These are phyloP conservation scores for Stenchaetothrips biformis DNA, from an alignment of 2,888 invertebrate species.

Conservation along the genomic window DNA sequence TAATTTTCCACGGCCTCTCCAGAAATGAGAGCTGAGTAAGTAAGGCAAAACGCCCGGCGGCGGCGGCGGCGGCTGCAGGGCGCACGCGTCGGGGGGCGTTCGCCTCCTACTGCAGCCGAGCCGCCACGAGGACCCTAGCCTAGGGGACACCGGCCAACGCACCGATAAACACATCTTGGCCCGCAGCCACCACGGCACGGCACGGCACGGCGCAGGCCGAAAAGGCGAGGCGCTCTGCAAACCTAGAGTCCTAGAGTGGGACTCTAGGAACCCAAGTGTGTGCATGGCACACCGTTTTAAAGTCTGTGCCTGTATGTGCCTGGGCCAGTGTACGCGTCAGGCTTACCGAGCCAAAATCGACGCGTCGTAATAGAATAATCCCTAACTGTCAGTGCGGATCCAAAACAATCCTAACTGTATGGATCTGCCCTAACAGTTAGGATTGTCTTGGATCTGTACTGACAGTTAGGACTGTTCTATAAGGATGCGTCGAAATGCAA, in stretches of 20 bases:
- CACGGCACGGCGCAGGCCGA: not conserved
- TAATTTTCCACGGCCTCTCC: not conserved
- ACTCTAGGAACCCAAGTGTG: too few species aligned
- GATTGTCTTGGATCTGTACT: too few species aligned
- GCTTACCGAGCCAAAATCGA: not conserved
- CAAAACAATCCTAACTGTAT: too few species aligned
- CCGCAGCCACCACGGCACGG: not conserved
- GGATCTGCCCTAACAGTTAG: too few species aligned
- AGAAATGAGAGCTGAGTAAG: not conserved
- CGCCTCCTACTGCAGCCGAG: not conserved
- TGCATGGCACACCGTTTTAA: too few species aligned
- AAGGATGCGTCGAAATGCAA: too few species aligned
- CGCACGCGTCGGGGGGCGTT: not conserved
- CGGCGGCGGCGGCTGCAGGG: not conserved
- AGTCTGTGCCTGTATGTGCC: too few species aligned
- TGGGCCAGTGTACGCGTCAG: too few species aligned
- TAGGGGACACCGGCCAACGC: not conserved
- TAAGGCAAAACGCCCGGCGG: not conserved
- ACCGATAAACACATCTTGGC: not conserved
- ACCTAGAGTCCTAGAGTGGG: too few species aligned
- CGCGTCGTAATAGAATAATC: not conserved
- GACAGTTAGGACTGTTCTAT: too few species aligned
- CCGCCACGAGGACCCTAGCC: not conserved
- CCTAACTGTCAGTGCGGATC: too few species aligned
- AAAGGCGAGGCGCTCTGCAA: too few species aligned